Evolutionary conservation across 2,113 vertebrate species (phyloP), one percentile per base, ranked within the genome.

Genomic region (Lagopus muta): DNA sequence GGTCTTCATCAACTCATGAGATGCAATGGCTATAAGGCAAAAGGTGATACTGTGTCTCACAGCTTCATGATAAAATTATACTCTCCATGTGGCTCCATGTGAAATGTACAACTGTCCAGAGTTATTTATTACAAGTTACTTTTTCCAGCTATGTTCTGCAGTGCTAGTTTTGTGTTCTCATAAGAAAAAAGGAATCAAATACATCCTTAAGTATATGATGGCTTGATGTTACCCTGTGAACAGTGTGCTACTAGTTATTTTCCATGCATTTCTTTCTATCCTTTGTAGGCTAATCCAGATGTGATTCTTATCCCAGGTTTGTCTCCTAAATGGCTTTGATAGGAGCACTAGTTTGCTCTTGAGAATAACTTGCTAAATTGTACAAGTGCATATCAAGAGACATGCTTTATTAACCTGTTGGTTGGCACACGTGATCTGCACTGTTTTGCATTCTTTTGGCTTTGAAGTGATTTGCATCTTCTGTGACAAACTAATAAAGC

Each of bases 241-340:
- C 45, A 82, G 13, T 72, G 45, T 24, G 19, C 30, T 40, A 54
- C 18, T 67, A 60, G 70, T 79, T 86, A 78, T 55, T 90, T 86
- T 60, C 55, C 89, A 20, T 90, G 34, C 7, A 25, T 89, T 94
- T 92, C 16, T 92, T 34, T 74, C 75, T 92, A 50, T 79, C 22
- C 50, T 27, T 85, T 75, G 8, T 91, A 96, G 95, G 55, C 40
- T 45, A 76, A 62, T 73, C 70, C 43, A 76, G 76, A 61, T 40
- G 27, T 81, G 28, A 85, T 30, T 86, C 57, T 85, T 11, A 62
- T 71, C 65, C 22, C 76, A 91, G 85, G 73, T 92, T 78, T 92
- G 85, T 91, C 38, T 82, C 47, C 8, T 77, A 74, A 27, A 16
- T 73, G n/a, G 22, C 61, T 12, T 73, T 76, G 25, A 18, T 50